Conservation (phyloP, 2,888 invertebrate genomes). For the Nephrocerus scutellatus region DNA sequence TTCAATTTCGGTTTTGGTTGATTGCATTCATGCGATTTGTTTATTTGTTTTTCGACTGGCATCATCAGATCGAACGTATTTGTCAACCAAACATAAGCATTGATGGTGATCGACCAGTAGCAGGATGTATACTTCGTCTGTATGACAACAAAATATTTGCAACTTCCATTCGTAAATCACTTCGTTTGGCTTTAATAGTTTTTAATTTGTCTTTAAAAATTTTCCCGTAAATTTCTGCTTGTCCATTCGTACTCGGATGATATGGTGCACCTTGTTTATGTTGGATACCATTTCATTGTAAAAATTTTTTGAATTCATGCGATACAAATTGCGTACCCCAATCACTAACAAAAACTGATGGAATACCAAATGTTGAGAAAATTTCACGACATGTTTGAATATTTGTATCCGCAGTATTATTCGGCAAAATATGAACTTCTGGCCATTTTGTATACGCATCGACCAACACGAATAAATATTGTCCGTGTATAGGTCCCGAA, state of each 20-base stretch:
- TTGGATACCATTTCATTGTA: too few species aligned
- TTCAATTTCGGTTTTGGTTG: neutral
- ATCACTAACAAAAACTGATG: too few species aligned
- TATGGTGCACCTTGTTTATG: too few species aligned
- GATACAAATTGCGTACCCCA: slow-evolving; percentile 2
- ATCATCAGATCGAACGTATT: neutral
- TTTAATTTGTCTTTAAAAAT: slow-evolving; percentile 6
- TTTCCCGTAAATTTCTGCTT: slow-evolving; percentile 4
- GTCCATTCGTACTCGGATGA: too few species aligned
- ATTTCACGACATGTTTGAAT: slow-evolving; percentile 3
- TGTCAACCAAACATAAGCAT: slow-evolving; percentile 1
- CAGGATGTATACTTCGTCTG: neutral
- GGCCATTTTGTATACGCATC: too few species aligned
- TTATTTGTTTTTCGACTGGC: too few species aligned
- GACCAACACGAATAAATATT: slow-evolving; percentile 31
- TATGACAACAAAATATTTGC: neutral
- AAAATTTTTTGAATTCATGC: neutral
- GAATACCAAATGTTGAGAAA: slow-evolving; percentile 2
- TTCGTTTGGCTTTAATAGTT: neutral
- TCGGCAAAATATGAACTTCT: slow-evolving; percentile 22
- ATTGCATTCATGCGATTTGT: too few species aligned
- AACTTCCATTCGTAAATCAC: too few species aligned
- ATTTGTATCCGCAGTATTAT: slow-evolving; percentile 6
- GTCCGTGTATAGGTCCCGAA: slow-evolving; percentile 12
- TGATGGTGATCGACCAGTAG: neutral